phyloP scores from a whole-genome alignment of 2,888 invertebrate species.

The Atethmia centrago region DNA sequence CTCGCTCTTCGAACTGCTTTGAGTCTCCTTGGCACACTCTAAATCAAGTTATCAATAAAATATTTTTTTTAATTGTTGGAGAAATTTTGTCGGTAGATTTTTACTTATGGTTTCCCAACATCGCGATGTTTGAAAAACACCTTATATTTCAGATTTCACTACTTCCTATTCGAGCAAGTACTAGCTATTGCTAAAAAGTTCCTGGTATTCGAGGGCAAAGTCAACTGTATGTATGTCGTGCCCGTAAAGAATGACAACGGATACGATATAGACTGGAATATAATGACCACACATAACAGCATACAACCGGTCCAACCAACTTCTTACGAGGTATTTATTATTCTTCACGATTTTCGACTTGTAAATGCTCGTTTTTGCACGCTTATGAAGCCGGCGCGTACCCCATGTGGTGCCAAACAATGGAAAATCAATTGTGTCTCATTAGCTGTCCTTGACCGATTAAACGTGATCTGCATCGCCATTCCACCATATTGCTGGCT shows the following conservation, averaged over 20 bases:
- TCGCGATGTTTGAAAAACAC: background rate
- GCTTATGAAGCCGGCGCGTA: no score
- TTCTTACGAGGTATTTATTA: constrained; percentile 81
- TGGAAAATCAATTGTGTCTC: no score
- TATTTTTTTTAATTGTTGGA: no score
- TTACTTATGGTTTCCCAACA: background rate
- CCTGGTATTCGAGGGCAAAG: constrained; percentile 90
- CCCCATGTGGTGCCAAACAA: no score
- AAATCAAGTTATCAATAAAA: no score
- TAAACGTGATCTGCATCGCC: no score
- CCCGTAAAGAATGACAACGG: constrained; percentile 81
- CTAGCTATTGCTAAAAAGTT: constrained; percentile 92
- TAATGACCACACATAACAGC: constrained; percentile 86
- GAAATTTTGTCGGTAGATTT: no score
- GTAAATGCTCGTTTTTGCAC: background rate
- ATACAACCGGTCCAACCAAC: constrained; percentile 83
- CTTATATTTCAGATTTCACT: constrained; percentile 91
- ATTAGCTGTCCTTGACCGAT: no score
- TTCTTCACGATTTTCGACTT: background rate
- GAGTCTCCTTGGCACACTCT: no score
- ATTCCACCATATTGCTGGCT: background rate
- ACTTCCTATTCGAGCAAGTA: constrained; percentile 93
- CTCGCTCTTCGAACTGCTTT: no score
- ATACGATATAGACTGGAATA: constrained; percentile 91
- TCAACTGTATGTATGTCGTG: constrained; percentile 89